Evolutionary conservation across 2,888 invertebrate genomes (phyloP).

Genomic region (Troides helena): DNA sequence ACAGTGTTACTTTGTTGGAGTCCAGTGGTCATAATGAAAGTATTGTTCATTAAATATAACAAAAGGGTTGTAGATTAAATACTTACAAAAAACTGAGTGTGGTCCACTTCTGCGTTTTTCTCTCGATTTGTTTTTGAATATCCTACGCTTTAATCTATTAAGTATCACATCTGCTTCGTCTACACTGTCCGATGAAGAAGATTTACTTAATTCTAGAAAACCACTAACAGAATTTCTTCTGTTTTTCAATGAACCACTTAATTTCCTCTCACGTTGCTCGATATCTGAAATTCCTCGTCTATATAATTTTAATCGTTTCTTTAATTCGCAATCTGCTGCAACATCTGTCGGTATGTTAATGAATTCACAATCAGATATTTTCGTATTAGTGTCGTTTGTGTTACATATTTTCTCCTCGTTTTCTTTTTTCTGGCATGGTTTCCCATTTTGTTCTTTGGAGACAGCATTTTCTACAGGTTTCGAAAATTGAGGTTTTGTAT

Average conservation of each 20-base stretch:
- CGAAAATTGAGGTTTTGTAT: conserved; percentile 49
- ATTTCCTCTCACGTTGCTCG: conserved; percentile 48
- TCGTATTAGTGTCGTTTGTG: conserved; percentile 49
- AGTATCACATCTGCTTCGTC: conserved; percentile 77
- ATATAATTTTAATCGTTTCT: conserved; percentile 74
- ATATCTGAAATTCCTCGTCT: conserved; percentile 75
- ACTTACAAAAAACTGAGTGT: conserved; percentile 64
- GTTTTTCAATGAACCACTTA: conserved; percentile 53
- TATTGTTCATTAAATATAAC: no score
- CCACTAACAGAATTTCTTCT: conserved; percentile 67
- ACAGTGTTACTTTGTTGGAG: no score
- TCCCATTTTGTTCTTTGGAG: background rate
- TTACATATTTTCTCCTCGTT: conserved; percentile 23
- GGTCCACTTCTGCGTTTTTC: conserved; percentile 66
- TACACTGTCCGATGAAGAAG: conserved; percentile 76
- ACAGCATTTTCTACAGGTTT: conserved; percentile 32
- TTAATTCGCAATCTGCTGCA: conserved; percentile 71
- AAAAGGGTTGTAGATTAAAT: conserved; percentile 3
- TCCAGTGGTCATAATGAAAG: no score
- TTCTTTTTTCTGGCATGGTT: background rate
- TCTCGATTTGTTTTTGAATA: conserved; percentile 73
- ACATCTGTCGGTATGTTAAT: conserved; percentile 67
- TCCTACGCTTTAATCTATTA: conserved; percentile 72
- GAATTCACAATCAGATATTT: conserved; percentile 64
- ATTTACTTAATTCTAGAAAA: conserved; percentile 50